Evolutionary conservation across 2,888 invertebrate genomes (phyloP), one percentile per base, ranked within the genome.

Genomic region (Drosophila crucigera): DNA sequence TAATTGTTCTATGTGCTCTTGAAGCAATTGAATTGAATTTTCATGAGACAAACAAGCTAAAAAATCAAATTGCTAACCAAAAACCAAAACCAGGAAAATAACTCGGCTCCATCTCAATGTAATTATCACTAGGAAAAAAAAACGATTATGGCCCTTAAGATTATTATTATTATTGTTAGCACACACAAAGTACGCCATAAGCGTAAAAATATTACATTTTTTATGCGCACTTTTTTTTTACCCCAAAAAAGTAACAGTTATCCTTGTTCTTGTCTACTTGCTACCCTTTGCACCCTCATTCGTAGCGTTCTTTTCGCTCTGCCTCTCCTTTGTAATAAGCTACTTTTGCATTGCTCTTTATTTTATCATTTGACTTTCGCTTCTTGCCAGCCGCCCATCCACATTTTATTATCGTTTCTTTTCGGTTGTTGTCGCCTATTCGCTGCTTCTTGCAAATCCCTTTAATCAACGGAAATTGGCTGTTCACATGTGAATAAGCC

Each of bases 111-210:
- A 89, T 84, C 87, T 89, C 68, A 75, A 87, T 84, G 90, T 83
- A 91, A 91, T 91, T 91, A 91, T 82, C 75, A 81, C 78, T 59
- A 58, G n/a, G 33, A 59, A 7, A 4, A 59, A 68, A 65, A 71
- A 78, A 47, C 85, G 80, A 79, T 86, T 83, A 85, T 81, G 58
- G 61, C 60, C 76, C 78, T 47, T 63, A 69, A 80, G 90, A 84
- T 86, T 89, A 90, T 90, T 56, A 55, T 55, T 89, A 90, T 86
- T 89, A 90, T 90, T 39, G 41, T 56, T 89, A 90, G 84, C 85
- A 83, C 91, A 85, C 87, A 88, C 91, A 84, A 90, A 76, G 80
- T 66, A 53, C 69, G 73, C 74, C 65, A 82, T 76, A 80, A 73
- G 73, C 66, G 73, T 75, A 77, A 82, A 90, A 84, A 79, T 76